Evolutionary conservation across 2,888 invertebrate species (phyloP).

Genomic region (Erebia aethiops): DNA sequence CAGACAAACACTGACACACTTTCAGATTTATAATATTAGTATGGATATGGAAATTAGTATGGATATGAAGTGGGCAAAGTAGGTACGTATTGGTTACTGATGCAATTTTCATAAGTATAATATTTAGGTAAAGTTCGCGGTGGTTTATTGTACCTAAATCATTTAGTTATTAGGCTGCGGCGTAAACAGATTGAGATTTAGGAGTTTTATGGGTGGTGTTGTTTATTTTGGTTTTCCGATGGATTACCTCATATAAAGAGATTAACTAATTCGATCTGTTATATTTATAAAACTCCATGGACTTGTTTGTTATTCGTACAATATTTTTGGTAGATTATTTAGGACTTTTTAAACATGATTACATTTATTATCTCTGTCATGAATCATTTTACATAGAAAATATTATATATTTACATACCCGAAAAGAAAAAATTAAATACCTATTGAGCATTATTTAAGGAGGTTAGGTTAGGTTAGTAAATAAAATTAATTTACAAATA

Average conservation of each 20-base stretch:
- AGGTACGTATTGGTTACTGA: slow-evolving; percentile 3
- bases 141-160: slow-evolving; percentile 1
- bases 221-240: slow-evolving; percentile 12
- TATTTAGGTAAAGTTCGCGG: background rate
- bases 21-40: too few species aligned
- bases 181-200: background rate
- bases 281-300: background rate
- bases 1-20: too few species aligned
- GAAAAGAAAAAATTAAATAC: too few species aligned
- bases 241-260: background rate
- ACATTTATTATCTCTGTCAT: too few species aligned
- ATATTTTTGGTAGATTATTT: too few species aligned
- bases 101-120: background rate
- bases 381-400: too few species aligned
- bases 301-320: background rate
- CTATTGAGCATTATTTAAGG: too few species aligned
- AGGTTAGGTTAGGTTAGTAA: too few species aligned
- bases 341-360: too few species aligned
- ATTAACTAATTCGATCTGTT: slow-evolving; percentile 2
- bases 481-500: too few species aligned
- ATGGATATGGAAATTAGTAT: too few species aligned
- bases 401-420: too few species aligned
- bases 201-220: background rate
- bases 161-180: slow-evolving; percentile 1
- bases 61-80: background rate